Evolutionary conservation across 2,113 vertebrate genomes (phyloP).

Genomic region (Percopsis transmontana): DNA sequence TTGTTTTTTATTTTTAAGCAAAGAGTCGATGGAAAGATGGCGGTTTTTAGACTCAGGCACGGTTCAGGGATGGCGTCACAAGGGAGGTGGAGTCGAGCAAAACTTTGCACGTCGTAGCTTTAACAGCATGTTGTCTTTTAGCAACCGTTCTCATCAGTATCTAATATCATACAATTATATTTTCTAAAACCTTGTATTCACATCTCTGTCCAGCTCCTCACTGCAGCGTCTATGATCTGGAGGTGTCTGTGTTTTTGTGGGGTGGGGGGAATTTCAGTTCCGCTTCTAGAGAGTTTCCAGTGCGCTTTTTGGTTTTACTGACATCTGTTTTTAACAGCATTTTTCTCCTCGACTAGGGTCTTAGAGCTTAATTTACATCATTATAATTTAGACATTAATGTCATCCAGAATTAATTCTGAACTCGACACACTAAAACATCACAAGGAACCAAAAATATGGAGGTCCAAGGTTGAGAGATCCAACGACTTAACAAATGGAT

Average conservation of each 20-base stretch:
- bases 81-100: slow-evolving; percentile 80
- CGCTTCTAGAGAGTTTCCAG: slow-evolving; percentile 7
- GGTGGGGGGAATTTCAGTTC: slow-evolving; percentile 32
- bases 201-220: slow-evolving; percentile 15
- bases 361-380: neutral
- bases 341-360: too few relatives aligned
- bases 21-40: slow-evolving; percentile 3
- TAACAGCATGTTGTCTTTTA: slow-evolving; percentile 88
- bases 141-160: slow-evolving; percentile 50
- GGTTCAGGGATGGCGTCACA: slow-evolving; percentile 49
- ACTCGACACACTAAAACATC: neutral
- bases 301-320: neutral
- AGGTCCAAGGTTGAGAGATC: too few relatives aligned
- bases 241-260: slow-evolving; percentile 3
- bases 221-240: slow-evolving; percentile 31
- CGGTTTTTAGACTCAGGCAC: slow-evolving; percentile 58
- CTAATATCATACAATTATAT: slow-evolving; percentile 33
- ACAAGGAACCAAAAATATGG: neutral
- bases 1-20: slow-evolving; percentile 73
- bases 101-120: slow-evolving; percentile 90
- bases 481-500: too few relatives aligned
- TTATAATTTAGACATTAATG: neutral
- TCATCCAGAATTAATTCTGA: neutral
- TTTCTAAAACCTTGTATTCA: slow-evolving; percentile 25
- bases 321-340: too few relatives aligned